A percentile compares a stretch with the other conserved stretches of the same genome.
Conservation (phyloP, 2,113 vertebrate species). For the Phaethornis superciliosus region DNA sequence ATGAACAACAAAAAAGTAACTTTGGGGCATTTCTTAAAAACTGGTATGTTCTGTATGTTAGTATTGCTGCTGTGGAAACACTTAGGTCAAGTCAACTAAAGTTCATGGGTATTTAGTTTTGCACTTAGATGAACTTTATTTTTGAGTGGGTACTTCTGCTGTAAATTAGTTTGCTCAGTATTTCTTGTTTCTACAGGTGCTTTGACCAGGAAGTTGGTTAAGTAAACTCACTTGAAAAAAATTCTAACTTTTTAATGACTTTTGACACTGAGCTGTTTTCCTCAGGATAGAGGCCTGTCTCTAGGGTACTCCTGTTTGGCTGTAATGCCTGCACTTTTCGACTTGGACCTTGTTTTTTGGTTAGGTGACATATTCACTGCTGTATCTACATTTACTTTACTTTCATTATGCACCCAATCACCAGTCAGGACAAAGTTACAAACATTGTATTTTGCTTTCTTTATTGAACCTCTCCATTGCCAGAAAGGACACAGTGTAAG, state of each 20-base stretch:
- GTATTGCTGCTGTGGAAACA: background rate
- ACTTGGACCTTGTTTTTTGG: background rate
- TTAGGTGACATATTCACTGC: background rate
- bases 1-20: background rate
- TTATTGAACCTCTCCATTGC: background rate
- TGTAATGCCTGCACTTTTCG: background rate
- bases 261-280: background rate
- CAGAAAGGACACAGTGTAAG: background rate
- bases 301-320: background rate
- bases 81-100: background rate
- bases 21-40: background rate
- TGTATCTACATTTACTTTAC: background rate
- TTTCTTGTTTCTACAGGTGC: background rate
- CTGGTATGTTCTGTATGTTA: background rate
- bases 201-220: background rate
- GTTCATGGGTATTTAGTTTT: background rate
- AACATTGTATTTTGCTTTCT: background rate
- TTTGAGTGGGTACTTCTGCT: background rate
- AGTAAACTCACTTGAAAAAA: background rate
- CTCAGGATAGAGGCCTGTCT: accelerated
- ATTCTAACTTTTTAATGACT: background rate
- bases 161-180: background rate
- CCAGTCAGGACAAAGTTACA: background rate
- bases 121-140: background rate
- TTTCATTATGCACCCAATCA: background rate